These are phyloP conservation scores for Coregonus ussuriensis DNA, from an alignment of 2,797 vertebrate species.

Conservation along the genomic window DNA sequence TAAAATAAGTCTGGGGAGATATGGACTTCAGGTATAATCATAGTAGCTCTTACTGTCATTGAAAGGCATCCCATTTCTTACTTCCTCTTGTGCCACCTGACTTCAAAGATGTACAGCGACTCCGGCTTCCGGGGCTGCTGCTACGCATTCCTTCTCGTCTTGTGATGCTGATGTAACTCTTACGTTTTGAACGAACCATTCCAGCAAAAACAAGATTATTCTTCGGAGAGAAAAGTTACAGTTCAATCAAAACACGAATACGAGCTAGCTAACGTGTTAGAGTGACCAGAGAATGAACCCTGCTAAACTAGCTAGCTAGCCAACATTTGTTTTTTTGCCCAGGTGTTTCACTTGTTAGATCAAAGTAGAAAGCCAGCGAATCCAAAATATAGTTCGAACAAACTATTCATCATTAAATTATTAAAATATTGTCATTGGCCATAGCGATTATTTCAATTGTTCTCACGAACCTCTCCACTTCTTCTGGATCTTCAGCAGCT, in stretches of 20 bases:
- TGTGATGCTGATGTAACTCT: neutral
- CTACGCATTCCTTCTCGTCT: neutral
- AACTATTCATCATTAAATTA: neutral
- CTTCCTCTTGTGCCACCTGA: constrained; percentile 12
- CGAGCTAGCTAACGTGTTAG: neutral
- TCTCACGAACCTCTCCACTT: neutral
- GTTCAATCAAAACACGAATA: neutral
- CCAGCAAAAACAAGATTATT: neutral
- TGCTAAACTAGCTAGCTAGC: neutral
- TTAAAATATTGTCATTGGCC: neutral
- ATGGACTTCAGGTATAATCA: neutral
- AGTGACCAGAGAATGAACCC: neutral
- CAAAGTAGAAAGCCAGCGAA: neutral
- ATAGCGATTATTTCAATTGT: neutral
- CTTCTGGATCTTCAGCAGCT: neutral
- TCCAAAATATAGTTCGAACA: neutral
- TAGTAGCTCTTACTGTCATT: neutral
- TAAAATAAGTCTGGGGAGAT: neutral
- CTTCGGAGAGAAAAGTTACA: neutral
- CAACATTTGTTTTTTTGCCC: too few relatives aligned
- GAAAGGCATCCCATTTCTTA: constrained; percentile 39
- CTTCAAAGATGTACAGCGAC: neutral
- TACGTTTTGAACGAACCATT: constrained; percentile 6
- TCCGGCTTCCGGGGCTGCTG: constrained; percentile 34
- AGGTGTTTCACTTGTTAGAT: too few relatives aligned